Evolutionary conservation across 2,113 vertebrate species (phyloP), one percentile per base, ranked within the genome.

Genomic region (Anhinga rufa): DNA sequence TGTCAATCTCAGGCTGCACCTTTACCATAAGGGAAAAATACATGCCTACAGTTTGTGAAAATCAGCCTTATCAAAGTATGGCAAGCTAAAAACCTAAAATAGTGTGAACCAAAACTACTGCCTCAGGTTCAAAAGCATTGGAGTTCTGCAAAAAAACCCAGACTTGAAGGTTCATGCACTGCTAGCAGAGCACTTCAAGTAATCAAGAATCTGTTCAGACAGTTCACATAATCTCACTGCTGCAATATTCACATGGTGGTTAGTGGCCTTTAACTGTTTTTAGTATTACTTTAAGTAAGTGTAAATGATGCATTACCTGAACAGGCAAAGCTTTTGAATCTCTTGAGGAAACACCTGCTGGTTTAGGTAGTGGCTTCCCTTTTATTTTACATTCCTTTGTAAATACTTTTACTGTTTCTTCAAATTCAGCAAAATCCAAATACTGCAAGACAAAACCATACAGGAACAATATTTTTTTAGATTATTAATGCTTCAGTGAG

Each of bases 321-420:
- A 99, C 91, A 28, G 93, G 60, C 31, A 96, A 65, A 7, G 83
- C 95, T 95, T 97, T 98, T 48, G 98, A 97, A 74, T 99, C 98
- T 88, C 97, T 97, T 29, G 96, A 83, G 71, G 94, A 94, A 91
- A 93, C 96, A 79, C 97, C 93, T 70, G 94, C 86, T 86, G 97
- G 92, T 86, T 98, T 99, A 61, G 98, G 97, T 28, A 99, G 92
- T 1, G 98, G 97, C 75, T 99, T 99, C 38, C 99, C 99, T 98
- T 99, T 99, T 40, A 89, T 95, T 98, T 98, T 99, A 95, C 99
- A 99, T 87, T 99, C 99, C 49, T 98, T 98, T 71, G 98, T 98
- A 97, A 99, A 99, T n/a, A 97, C 96, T 78, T 98, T 96, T 88
- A 98, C 91, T 0, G 99, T 99, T 61, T 99, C 99, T 89, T 99